These are phyloP conservation scores for Acanthis flammea DNA, from an alignment of 2,797 vertebrate genomes.

Conservation along the genomic window DNA sequence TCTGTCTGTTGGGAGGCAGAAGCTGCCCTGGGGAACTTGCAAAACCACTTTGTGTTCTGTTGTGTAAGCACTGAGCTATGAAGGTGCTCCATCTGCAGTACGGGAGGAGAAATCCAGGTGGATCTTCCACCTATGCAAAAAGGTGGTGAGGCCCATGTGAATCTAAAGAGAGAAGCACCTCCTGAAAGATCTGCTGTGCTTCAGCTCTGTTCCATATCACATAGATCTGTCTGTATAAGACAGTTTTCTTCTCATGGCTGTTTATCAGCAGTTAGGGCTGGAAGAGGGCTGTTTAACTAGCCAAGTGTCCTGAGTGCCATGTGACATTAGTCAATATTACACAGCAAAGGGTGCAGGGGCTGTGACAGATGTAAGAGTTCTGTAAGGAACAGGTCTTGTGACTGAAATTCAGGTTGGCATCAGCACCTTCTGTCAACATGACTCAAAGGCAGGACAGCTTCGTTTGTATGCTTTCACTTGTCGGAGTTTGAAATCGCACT, in stretches of 20 bases:
- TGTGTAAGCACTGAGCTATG: not conserved
- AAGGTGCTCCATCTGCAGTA: not conserved
- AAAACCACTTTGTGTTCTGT: not conserved
- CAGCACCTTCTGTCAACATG: not conserved
- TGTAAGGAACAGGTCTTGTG: not conserved
- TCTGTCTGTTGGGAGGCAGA: not conserved
- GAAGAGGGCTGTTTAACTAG: not conserved
- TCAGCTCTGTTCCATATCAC: not conserved
- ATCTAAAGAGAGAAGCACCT: not conserved
- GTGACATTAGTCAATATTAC: not conserved
- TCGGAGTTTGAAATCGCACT: not conserved
- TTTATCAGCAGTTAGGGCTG: not conserved
- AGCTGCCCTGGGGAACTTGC: not conserved
- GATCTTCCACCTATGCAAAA: rapidly evolving
- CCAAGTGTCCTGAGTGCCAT: not conserved
- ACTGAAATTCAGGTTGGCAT: not conserved
- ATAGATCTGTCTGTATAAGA: not conserved
- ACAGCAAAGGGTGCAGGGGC: not conserved
- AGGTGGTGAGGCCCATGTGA: not conserved
- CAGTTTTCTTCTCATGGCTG: not conserved
- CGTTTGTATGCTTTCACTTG: rapidly evolving
- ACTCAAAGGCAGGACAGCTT: not conserved
- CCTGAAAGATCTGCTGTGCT: not conserved
- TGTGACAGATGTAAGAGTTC: not conserved
- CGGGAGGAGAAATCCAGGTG: not conserved